phyloP scores from a whole-genome alignment of 2,888 invertebrate genomes.

The Plagodis pulveraria region DNA sequence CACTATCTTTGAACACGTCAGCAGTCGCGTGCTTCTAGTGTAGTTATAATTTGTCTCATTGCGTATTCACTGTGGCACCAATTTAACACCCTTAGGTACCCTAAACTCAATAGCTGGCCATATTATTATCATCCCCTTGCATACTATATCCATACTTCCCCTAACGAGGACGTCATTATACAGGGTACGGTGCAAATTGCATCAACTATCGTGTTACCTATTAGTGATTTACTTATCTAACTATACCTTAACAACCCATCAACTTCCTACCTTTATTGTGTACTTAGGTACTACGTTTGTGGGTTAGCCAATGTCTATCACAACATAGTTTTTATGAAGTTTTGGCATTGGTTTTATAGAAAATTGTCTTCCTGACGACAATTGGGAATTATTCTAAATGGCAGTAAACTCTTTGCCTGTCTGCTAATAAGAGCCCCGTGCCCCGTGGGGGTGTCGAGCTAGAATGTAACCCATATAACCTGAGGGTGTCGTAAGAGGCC shows the following conservation, averaged over 20 bases:
- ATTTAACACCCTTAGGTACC: slow-evolving; percentile 14
- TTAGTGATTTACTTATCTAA: slow-evolving; percentile 29
- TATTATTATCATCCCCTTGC: slow-evolving; percentile 29
- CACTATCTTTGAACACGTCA: too few relatives aligned
- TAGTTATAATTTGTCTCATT: neutral
- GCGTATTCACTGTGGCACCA: slow-evolving; percentile 10
- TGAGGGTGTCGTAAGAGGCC: too few relatives aligned
- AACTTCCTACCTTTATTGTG: neutral
- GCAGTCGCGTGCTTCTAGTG: too few relatives aligned
- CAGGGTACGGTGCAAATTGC: slow-evolving; percentile 42
- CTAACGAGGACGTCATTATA: slow-evolving; percentile 46
- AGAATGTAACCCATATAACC: too few relatives aligned
- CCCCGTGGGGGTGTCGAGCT: too few relatives aligned
- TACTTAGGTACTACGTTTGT: neutral
- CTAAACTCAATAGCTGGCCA: slow-evolving; percentile 14
- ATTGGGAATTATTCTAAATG: too few relatives aligned
- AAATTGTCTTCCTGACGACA: too few relatives aligned
- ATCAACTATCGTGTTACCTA: slow-evolving; percentile 46
- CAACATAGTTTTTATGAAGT: too few relatives aligned
- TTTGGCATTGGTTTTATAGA: too few relatives aligned
- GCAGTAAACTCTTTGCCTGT: too few relatives aligned
- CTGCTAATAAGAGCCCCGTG: too few relatives aligned
- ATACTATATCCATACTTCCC: slow-evolving; percentile 25
- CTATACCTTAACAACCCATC: neutral
- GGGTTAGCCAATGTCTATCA: neutral